phyloP scores from a whole-genome alignment of 1,140 invertebrate species.

The Bombyx mori region ASM3026992v2 NC_085112.1:2363501-2364000 shows the following conservation, averaged over 20 bases:
- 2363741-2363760: slow-evolving; percentile 51
- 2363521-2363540: neutral
- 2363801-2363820: no score
- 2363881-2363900: no score
- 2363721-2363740: slow-evolving; percentile 35
- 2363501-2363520: neutral
- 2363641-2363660: slow-evolving; percentile 33
- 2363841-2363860: no score
- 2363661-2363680: slow-evolving; percentile 63
- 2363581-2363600: slow-evolving; percentile 93
- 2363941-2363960: no score
- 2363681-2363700: slow-evolving; percentile 15
- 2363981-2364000: no score
- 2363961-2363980: no score
- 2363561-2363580: slow-evolving; percentile 56
- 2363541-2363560: neutral
- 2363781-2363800: slow-evolving; percentile 60
- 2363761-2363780: slow-evolving; percentile 54
- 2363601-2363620: slow-evolving; percentile 94
- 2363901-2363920: no score
- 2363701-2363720: slow-evolving; percentile 14
- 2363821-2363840: neutral
- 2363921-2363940: no score
- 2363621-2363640: slow-evolving; percentile 77
- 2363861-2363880: no score